phyloP scores from a whole-genome alignment of 2,797 vertebrate genomes.

The Perodicticus potto region DNA sequence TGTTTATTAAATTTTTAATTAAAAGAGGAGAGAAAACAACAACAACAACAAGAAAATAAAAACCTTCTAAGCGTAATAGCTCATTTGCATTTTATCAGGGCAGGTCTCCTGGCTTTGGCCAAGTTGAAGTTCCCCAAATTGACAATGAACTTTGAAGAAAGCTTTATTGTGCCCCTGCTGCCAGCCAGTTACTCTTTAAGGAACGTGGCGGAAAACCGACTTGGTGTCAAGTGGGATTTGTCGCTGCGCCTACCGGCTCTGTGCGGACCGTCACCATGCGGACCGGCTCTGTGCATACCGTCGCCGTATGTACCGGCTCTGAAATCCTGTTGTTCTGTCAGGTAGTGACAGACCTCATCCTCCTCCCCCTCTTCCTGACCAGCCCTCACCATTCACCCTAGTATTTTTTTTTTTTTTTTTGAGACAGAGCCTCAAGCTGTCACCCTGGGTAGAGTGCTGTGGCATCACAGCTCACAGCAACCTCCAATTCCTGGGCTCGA shows the following conservation, averaged over 20 bases:
- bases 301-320: neutral
- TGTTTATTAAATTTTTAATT: too few species aligned
- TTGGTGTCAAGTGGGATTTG: neutral
- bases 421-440: too few species aligned
- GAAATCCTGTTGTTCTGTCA: conserved; percentile 9
- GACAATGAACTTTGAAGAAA: neutral
- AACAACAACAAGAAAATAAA: neutral
- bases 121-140: conserved; percentile 35
- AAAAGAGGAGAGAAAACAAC: too few species aligned
- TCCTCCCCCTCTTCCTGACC: neutral
- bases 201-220: neutral
- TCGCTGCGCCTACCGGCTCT: neutral
- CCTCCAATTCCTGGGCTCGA: too few species aligned
- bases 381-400: neutral
- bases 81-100: neutral
- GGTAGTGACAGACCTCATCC: neutral
- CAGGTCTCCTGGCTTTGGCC: neutral
- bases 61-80: neutral
- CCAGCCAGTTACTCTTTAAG: neutral
- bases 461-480: too few species aligned
- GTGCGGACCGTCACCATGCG: too few species aligned
- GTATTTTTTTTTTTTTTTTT: neutral
- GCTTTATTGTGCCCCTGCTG: neutral
- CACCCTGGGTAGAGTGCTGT: too few species aligned
- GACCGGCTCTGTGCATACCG: too few species aligned